Conservation (phyloP, 2,888 invertebrate genomes). For the Eilema griseolum region DNA sequence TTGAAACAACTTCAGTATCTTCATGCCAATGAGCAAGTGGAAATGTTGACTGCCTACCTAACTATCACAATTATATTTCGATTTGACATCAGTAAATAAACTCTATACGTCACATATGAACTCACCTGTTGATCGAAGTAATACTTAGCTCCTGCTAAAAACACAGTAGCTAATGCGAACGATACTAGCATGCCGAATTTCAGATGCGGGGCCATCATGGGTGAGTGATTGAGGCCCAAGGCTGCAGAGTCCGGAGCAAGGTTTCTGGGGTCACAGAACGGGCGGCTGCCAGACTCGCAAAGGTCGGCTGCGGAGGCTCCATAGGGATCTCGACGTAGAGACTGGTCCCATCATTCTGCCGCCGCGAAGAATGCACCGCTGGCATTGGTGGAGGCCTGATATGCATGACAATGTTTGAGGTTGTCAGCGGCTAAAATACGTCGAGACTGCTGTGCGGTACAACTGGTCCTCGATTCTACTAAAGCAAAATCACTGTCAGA, state of each 20-base stretch:
- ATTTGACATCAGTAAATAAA: too few relatives aligned
- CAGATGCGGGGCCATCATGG: constrained; percentile 87
- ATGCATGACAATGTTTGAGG: neutral
- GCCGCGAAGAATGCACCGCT: constrained; percentile 68
- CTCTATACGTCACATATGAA: neutral
- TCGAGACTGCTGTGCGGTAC: too few relatives aligned
- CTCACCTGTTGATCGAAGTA: constrained; percentile 90
- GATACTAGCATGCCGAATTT: constrained; percentile 92
- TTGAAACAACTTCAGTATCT: neutral
- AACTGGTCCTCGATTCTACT: too few relatives aligned
- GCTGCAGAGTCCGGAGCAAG: constrained; percentile 79
- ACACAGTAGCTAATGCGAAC: constrained; percentile 89
- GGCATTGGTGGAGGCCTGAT: constrained; percentile 71
- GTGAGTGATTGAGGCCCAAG: constrained; percentile 78
- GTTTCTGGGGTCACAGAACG: constrained; percentile 83
- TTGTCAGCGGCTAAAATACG: neutral
- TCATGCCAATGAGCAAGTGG: too few relatives aligned
- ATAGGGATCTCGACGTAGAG: constrained; percentile 81
- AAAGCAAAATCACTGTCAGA: too few relatives aligned
- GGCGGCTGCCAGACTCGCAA: constrained; percentile 80
- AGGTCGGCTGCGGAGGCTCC: constrained; percentile 77
- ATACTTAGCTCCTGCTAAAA: constrained; percentile 90
- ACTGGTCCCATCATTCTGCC: constrained; percentile 74
- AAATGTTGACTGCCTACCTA: neutral
- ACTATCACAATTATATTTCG: neutral